Evolutionary conservation across 2,113 vertebrate species (phyloP).

Genomic region (Cheilinus undulatus): DNA sequence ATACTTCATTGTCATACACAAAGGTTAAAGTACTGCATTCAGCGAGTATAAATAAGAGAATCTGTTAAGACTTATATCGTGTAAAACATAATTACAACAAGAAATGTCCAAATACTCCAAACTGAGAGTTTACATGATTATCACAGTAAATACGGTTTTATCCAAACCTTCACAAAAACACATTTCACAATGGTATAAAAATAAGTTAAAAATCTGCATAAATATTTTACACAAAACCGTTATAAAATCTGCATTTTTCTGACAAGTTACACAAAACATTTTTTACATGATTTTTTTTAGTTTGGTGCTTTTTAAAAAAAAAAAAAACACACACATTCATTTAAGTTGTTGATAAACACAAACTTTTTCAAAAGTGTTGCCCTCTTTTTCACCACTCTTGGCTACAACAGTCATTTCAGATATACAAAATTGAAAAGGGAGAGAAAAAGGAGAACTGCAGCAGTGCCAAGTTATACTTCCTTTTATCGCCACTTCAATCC

Average conservation of each 20-base stretch:
- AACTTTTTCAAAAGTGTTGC: constrained; percentile 24
- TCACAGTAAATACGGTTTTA: constrained; percentile 67
- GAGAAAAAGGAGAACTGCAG: constrained; percentile 3
- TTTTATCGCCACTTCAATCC: constrained; percentile 45
- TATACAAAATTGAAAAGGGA: constrained; percentile 34
- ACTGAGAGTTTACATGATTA: constrained; percentile 50
- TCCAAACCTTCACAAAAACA: constrained; percentile 80
- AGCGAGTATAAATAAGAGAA: constrained; percentile 59
- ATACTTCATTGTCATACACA: constrained; percentile 36
- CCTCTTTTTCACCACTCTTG: constrained; percentile 22
- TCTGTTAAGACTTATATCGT: constrained; percentile 43
- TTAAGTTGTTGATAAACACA: constrained; percentile 28
- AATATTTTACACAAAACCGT: constrained; percentile 90
- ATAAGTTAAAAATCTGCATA: constrained; percentile 98
- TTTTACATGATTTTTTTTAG: constrained; percentile 39
- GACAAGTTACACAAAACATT: constrained; percentile 57
- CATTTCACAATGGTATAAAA: constrained; percentile 94
- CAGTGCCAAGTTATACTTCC: constrained; percentile 35
- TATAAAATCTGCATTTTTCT: constrained; percentile 68
- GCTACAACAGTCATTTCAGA: constrained; percentile 41
- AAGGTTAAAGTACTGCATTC: constrained; percentile 48
- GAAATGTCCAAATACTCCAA: constrained; percentile 39
- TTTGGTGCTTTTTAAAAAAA: constrained; percentile 46
- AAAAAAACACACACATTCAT: constrained; percentile 46
- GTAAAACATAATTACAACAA: constrained; percentile 45